A percentile compares a stretch with the other conserved stretches of the same genome.
These are phyloP conservation scores for Chelonia mydas DNA, from an alignment of 2,797 vertebrate species.

Conservation along the genomic window DNA sequence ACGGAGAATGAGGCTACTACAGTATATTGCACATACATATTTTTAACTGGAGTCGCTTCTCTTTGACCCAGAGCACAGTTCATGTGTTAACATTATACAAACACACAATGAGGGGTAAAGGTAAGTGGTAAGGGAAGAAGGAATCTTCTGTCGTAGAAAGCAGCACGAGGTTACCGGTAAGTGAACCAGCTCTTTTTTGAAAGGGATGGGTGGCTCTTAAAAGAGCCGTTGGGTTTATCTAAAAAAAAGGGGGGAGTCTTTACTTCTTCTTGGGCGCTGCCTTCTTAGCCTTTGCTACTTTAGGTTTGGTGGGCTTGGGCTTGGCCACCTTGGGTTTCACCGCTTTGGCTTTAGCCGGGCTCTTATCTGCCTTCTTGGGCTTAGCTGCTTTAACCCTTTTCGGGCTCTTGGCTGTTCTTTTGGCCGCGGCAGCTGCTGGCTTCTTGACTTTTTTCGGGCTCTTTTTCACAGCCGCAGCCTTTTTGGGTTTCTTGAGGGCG, in stretches of 20 bases:
- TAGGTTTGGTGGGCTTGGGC: not conserved
- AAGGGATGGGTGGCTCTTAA: conserved; percentile 54
- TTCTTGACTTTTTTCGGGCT: not conserved
- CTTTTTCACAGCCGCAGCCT: not conserved
- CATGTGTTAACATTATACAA: too few relatives aligned
- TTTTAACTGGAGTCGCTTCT: too few relatives aligned
- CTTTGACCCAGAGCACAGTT: too few relatives aligned
- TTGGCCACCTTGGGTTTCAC: conserved; percentile 43
- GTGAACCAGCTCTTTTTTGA: not conserved
- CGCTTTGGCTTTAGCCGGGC: conserved; percentile 67
- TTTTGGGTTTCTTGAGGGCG: not conserved
- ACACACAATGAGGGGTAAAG: too few relatives aligned
- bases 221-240: conserved; percentile 69
- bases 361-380: conserved; percentile 52
- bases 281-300: not conserved
- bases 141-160: not conserved
- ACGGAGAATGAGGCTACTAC: too few relatives aligned
- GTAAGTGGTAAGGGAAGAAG: too few relatives aligned
- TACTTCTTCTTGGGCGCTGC: not conserved
- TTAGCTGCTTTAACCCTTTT: conserved; percentile 45
- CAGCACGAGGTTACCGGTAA: not conserved
- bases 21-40: too few relatives aligned
- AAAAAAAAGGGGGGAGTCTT: fast-evolving
- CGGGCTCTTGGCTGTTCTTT: not conserved
- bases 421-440: fast-evolving